A percentile compares a stretch with the other conserved stretches of the same genome.
These are phyloP conservation scores for Eubucco bourcierii DNA, from an alignment of 2,113 vertebrate genomes.

Conservation along the genomic window DNA sequence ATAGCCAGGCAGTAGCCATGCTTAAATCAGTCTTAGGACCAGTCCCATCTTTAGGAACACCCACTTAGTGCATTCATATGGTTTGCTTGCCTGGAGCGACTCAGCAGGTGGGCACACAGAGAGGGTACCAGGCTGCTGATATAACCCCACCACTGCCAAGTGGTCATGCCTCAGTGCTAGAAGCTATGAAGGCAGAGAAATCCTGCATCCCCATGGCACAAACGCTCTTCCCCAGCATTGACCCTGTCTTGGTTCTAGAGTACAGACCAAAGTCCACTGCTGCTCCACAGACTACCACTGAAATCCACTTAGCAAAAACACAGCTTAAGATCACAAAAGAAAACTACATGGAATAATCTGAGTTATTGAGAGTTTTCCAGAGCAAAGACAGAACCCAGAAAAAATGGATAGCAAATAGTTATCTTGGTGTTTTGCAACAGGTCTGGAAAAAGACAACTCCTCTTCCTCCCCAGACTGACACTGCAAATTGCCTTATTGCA, in stretches of 20 bases:
- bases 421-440: neutral
- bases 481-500: neutral
- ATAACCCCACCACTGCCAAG: fast-evolving
- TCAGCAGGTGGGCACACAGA: fast-evolving
- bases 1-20: neutral
- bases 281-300: neutral
- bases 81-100: neutral
- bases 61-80: fast-evolving
- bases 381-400: neutral
- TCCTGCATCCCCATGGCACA: neutral
- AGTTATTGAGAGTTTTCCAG: neutral
- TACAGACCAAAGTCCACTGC: neutral
- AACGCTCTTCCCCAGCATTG: neutral
- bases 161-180: fast-evolving
- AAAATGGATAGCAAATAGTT: neutral
- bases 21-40: neutral
- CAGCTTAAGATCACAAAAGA: neutral
- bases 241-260: neutral
- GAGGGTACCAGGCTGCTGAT: neutral
- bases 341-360: neutral
- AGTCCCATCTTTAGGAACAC: neutral
- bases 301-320: neutral
- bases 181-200: neutral
- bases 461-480: neutral
- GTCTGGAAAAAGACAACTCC: neutral